These are phyloP conservation scores for Miltochrista miniata DNA, from an alignment of 2,888 invertebrate species.

Conservation along the genomic window DNA sequence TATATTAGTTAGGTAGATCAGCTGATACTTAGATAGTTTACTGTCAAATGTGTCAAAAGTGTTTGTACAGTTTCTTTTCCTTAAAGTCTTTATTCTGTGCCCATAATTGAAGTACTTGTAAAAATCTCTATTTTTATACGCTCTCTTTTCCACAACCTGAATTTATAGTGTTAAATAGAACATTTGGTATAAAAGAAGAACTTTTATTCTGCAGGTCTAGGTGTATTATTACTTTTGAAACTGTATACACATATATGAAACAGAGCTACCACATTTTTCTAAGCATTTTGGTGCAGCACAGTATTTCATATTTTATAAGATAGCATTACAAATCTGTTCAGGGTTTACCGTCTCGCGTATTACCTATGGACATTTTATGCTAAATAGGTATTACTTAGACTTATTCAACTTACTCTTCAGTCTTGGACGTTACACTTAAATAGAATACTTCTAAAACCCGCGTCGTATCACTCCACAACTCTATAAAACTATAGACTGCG, in stretches of 20 bases:
- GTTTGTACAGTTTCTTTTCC: no score
- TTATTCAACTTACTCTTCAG: slow-evolving; percentile 82
- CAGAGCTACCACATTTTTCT: background rate
- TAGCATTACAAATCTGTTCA: slow-evolving; percentile 41
- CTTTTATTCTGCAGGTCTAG: background rate
- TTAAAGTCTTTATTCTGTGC: no score
- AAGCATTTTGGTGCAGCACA: background rate
- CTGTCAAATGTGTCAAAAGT: no score
- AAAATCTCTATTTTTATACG: no score
- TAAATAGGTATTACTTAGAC: slow-evolving; percentile 80
- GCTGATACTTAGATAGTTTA: no score
- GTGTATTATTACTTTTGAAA: background rate
- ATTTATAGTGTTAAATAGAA: no score
- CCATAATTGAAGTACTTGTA: no score
- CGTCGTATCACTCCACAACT: slow-evolving; percentile 67
- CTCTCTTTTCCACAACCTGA: no score
- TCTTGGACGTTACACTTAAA: slow-evolving; percentile 83
- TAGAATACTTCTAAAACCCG: slow-evolving; percentile 81
- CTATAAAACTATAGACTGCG: slow-evolving; percentile 50
- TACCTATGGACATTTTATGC: slow-evolving; percentile 80
- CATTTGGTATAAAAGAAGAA: no score
- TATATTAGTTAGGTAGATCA: no score
- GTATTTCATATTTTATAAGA: slow-evolving; percentile 39
- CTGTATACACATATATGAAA: background rate
- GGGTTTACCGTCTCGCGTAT: slow-evolving; percentile 60